These are phyloP conservation scores for Scleropages formosus DNA, from an alignment of 2,797 vertebrate genomes.

Conservation along the genomic window DNA sequence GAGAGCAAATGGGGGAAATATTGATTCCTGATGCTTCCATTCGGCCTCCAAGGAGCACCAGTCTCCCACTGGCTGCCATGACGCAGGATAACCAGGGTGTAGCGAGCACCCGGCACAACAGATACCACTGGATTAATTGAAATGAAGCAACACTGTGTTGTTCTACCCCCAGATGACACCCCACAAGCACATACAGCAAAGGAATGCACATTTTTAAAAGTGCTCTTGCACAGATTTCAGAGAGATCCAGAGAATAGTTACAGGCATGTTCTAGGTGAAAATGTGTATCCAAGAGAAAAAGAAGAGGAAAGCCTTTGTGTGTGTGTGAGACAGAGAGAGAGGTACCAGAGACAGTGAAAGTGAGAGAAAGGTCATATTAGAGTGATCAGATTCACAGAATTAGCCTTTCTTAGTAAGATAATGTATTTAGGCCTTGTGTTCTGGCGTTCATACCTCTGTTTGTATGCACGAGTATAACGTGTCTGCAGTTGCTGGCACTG, in stretches of 20 bases:
- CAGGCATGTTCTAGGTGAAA: too few relatives aligned
- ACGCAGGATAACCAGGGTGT: slow-evolving; percentile 2
- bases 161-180: not conserved
- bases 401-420: too few relatives aligned
- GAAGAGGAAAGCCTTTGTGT: too few relatives aligned
- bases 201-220: not conserved
- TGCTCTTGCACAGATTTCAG: not conserved
- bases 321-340: slow-evolving; percentile 2
- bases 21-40: not conserved
- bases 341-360: too few relatives aligned
- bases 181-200: not conserved
- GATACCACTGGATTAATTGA: slow-evolving; percentile 31
- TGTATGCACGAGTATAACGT: not conserved
- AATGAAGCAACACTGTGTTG: slow-evolving; percentile 19
- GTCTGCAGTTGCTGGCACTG: not conserved
- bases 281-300: too few relatives aligned
- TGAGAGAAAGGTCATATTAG: too few relatives aligned
- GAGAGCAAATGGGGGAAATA: not conserved
- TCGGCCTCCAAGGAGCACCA: not conserved
- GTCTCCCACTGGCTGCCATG: not conserved
- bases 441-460: not conserved
- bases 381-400: too few relatives aligned
- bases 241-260: too few relatives aligned
- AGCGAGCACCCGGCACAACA: slow-evolving; percentile 5
- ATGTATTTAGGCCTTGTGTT: too few relatives aligned